A percentile compares a stretch with the other conserved stretches of the same genome.
Conservation (phyloP, 2,888 invertebrate genomes). For the Epinotia ramella region DNA sequence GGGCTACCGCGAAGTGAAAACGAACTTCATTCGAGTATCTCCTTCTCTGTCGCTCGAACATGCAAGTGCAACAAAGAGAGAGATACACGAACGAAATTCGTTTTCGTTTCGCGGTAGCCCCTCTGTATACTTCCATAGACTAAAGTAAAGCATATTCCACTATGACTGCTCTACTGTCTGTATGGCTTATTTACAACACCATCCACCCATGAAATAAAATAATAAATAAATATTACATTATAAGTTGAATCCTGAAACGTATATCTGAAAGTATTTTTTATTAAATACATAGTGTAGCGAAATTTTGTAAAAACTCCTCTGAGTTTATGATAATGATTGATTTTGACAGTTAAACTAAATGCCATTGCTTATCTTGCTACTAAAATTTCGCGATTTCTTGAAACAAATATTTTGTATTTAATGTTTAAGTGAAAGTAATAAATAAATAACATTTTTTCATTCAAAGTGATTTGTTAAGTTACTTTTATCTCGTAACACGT, state of each 20-base stretch:
- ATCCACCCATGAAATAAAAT: too few relatives aligned
- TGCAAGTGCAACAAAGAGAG: too few relatives aligned
- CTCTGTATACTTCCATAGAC: neutral
- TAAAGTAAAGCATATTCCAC: neutral
- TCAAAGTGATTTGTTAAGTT: neutral
- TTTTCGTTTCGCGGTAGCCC: too few relatives aligned
- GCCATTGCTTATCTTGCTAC: slow-evolving; percentile 33
- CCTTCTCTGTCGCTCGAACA: too few relatives aligned
- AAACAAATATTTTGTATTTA: slow-evolving; percentile 13
- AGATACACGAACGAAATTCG: too few relatives aligned
- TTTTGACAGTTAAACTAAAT: slow-evolving; percentile 39
- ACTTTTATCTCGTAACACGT: neutral
- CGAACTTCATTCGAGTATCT: too few relatives aligned
- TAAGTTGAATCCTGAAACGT: neutral
- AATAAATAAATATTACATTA: neutral
- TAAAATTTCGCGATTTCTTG: slow-evolving; percentile 25
- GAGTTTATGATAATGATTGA: slow-evolving; percentile 33
- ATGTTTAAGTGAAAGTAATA: neutral
- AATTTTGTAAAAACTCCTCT: neutral
- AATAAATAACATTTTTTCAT: neutral
- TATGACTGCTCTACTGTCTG: too few relatives aligned
- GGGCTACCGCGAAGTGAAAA: too few relatives aligned
- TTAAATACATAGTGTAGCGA: neutral
- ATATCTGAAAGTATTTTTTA: neutral
- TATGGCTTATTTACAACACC: too few relatives aligned